phyloP scores from a whole-genome alignment of 2,113 vertebrate genomes.

The Tapirus terrestris region DNA sequence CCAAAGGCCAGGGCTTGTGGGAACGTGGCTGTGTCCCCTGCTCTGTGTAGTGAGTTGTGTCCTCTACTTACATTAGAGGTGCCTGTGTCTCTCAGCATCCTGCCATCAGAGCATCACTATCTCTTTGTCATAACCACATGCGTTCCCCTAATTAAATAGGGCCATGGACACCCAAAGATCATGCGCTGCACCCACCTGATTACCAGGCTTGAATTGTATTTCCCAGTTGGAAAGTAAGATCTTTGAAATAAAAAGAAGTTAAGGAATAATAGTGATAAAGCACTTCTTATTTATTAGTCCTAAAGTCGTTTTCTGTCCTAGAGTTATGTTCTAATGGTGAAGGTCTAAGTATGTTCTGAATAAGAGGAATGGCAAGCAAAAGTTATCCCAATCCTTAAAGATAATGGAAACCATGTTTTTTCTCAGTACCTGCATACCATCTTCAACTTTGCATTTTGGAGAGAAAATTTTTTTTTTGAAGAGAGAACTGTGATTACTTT shows the following conservation, averaged over 20 bases:
- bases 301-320: not conserved
- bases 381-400: not conserved
- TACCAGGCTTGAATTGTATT: not conserved
- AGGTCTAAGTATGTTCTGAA: not conserved
- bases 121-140: not conserved
- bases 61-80: not conserved
- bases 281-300: not conserved
- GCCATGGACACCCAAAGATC: not conserved
- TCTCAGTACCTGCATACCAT: not conserved
- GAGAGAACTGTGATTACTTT: not conserved
- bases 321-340: not conserved
- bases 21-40: not conserved
- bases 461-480: not conserved
- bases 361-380: not conserved
- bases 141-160: not conserved
- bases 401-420: not conserved
- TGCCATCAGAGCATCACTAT: not conserved
- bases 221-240: not conserved
- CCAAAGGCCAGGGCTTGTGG: not conserved
- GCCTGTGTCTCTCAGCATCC: not conserved
- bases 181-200: not conserved
- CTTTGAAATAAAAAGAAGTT: not conserved
- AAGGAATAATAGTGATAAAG: not conserved
- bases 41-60: not conserved
- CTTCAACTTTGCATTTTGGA: constrained; percentile 3